Percentiles rank a stretch among this genome's conserved stretches.
phyloP scores from a whole-genome alignment of 2,888 invertebrate species.

The Nymphalis polychloros region DNA sequence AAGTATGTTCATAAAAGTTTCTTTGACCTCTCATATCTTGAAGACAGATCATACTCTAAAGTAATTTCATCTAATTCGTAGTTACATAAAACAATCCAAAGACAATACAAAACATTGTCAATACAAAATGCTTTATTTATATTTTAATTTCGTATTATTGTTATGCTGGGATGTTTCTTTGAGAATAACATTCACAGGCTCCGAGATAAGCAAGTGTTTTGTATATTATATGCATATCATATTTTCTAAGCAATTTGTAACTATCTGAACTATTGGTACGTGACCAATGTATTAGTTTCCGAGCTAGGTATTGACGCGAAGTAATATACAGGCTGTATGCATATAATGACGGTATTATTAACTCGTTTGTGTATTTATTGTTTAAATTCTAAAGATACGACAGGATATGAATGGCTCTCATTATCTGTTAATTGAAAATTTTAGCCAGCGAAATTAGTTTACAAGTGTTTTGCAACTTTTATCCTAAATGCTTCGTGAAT shows the following conservation, averaged over 20 bases:
- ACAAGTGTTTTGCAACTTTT: not conserved
- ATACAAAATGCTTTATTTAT: conserved; percentile 3
- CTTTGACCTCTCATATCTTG: too few relatives aligned
- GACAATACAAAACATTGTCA: too few relatives aligned
- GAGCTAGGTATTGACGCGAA: conserved; percentile 39
- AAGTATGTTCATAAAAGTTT: too few relatives aligned
- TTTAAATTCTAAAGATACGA: conserved; percentile 14
- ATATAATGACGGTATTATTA: conserved; percentile 15
- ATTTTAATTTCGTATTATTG: conserved; percentile 1
- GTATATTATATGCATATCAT: conserved; percentile 28
- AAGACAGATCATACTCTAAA: too few relatives aligned
- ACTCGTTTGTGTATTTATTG: not conserved
- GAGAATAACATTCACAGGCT: conserved; percentile 12
- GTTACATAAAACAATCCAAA: too few relatives aligned
- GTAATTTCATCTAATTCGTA: too few relatives aligned
- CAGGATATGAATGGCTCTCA: conserved; percentile 18
- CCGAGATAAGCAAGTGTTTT: conserved; percentile 21
- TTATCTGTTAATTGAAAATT: conserved; percentile 25
- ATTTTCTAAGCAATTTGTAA: conserved; percentile 29
- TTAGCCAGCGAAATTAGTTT: conserved; percentile 22
- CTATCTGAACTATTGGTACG: conserved; percentile 10
- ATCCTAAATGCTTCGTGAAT: not conserved
- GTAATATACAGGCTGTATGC: conserved; percentile 34
- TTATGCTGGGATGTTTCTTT: not conserved
- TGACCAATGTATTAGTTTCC: conserved; percentile 41